Percentiles rank a stretch among this genome's conserved stretches.
phyloP scores from a whole-genome alignment of 2,113 vertebrate species.

The Heterocephalus glaber region DNA sequence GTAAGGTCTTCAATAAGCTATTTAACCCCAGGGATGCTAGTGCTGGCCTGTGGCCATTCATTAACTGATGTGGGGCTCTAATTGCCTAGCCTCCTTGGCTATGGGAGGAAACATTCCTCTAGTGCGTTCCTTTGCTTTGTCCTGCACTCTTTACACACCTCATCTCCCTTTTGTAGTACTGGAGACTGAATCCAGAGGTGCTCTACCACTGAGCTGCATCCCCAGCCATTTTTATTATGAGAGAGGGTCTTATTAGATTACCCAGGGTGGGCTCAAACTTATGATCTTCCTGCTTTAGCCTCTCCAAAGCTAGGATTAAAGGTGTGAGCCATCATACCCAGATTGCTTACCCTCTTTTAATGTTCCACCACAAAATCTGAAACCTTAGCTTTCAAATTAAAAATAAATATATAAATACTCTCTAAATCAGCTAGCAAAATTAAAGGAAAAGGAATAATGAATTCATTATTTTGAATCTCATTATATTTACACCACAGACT shows the following conservation, averaged over 20 bases:
- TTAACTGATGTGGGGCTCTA: not conserved
- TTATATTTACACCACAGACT: conserved; percentile 25
- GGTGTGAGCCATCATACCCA: not conserved
- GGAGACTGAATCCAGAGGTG: not conserved
- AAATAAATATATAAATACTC: not conserved
- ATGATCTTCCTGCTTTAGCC: not conserved
- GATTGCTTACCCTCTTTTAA: not conserved
- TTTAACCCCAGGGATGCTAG: not conserved
- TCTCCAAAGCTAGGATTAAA: not conserved
- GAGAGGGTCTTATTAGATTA: not conserved
- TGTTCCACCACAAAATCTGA: conserved; percentile 47
- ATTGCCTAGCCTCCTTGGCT: not conserved
- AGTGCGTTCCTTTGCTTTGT: not conserved
- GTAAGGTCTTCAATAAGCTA: not conserved
- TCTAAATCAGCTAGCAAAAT: conserved; percentile 21
- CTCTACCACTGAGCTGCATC: not conserved
- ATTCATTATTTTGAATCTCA: conserved; percentile 45
- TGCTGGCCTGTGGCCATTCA: not conserved
- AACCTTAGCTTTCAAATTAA: conserved; percentile 1
- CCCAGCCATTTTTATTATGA: not conserved
- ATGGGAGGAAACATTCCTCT: not conserved
- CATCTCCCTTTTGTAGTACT: not conserved
- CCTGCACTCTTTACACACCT: not conserved
- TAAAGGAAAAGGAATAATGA: conserved; percentile 12
- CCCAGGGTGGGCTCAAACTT: not conserved